Evolutionary conservation across 1,140 invertebrate species (phyloP), one percentile per base, ranked within the genome.

Genomic region (Drosophila seguyi): DNA sequence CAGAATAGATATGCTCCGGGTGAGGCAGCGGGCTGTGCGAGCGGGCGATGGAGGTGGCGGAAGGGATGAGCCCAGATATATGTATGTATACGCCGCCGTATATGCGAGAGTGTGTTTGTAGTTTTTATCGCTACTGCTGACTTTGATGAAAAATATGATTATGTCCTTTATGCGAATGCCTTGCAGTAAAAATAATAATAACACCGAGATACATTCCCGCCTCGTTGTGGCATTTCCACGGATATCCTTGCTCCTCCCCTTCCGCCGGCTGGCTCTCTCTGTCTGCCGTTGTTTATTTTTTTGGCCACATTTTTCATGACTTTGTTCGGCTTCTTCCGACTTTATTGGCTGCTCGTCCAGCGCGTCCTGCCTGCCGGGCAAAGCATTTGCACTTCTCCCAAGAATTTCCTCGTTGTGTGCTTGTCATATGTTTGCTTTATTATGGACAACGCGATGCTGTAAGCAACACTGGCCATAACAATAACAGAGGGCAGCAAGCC

Each of bases 101-200:
- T 67, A 34, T 44, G 41, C 53, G 65, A 59, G 75, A 78, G 66
- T 85, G 41, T 68, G 73, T 59, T 48, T 85, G 85, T 90, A 90
- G 85, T 79, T 90, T 90, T 90, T 90, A 90, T 90, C 85, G 86
- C 79, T 85, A 79, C 72, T 90, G 85, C 85, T 90, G 85, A 90
- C 85, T 90, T 90, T 90, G 85, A 90, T 90, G 85, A 90, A 90
- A 90, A 90, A 90, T 90, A 90, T 90, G 85, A 90, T 90, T 90
- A 90, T 90, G 85, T 90, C 81, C 85, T 90, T 90, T 90, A 90
- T 90, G 85, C 85, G 86, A 90, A 90, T 90, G 85, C 86, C 81
- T 90, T 90, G 75, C 85, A 90, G 85, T 90, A 90, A 90, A 90
- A 90, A 90, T 90, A 90, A 90, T 90, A 90, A 90, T 90, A 90